Evolutionary conservation across 2,888 invertebrate genomes (phyloP).

Genomic region (Bombylius discolor): DNA sequence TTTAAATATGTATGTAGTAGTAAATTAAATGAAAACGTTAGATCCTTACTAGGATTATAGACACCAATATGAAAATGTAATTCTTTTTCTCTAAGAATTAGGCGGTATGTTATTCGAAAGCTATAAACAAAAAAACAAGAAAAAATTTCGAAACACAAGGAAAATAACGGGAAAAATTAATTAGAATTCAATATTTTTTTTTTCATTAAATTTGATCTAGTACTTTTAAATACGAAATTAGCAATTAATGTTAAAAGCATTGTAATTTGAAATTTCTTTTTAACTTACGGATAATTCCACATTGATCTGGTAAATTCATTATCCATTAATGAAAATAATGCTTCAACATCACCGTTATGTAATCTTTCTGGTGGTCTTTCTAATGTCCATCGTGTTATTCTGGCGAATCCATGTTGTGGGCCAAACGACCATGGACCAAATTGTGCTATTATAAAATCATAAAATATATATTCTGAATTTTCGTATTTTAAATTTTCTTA

Average conservation of each 20-base stretch:
- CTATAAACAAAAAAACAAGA: conserved; percentile 35
- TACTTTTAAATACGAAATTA: too few species aligned
- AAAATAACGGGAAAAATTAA: too few species aligned
- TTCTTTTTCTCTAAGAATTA: conserved; percentile 82
- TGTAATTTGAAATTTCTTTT: background rate
- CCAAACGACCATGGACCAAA: conserved; percentile 92
- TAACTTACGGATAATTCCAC: conserved; percentile 87
- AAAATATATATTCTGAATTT: background rate
- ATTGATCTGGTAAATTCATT: conserved; percentile 83
- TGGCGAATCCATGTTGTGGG: conserved; percentile 92
- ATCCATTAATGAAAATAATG: conserved; percentile 83
- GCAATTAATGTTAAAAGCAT: too few species aligned
- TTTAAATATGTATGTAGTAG: conserved; percentile 91
- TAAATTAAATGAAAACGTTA: conserved; percentile 83
- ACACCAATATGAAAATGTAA: conserved; percentile 87
- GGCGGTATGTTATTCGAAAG: conserved; percentile 82
- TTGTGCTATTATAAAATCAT: conserved; percentile 51
- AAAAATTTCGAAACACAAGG: background rate
- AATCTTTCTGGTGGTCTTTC: conserved; percentile 79
- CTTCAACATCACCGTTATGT: conserved; percentile 83
- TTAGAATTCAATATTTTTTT: too few species aligned
- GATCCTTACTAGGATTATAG: conserved; percentile 85
- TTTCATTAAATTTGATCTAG: too few species aligned
- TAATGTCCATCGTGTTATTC: conserved; percentile 82
- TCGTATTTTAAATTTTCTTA: background rate